Evolutionary conservation across 2,888 invertebrate genomes (phyloP).

Genomic region (Kuschelorhynchus macadamiae): DNA sequence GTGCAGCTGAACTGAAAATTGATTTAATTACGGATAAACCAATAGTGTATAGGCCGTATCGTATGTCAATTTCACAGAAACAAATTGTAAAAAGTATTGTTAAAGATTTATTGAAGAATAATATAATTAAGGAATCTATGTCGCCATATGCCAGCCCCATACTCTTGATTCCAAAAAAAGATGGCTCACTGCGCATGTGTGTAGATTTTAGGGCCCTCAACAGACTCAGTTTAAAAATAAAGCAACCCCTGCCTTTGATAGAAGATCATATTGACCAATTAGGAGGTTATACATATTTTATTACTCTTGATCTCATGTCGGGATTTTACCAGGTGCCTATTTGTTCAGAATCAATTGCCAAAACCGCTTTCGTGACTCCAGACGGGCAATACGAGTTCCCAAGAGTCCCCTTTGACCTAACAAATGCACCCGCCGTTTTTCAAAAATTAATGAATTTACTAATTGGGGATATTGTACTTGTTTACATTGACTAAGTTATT

Average conservation of each 20-base stretch:
- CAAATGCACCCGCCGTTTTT: constrained; percentile 24
- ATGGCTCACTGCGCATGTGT: not conserved
- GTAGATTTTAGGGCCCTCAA: not conserved
- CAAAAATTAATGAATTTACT: constrained; percentile 37
- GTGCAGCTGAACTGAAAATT: not conserved
- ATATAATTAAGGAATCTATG: too few species aligned
- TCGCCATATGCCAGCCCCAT: too few species aligned
- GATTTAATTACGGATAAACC: constrained; percentile 7
- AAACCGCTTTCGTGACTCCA: constrained; percentile 60
- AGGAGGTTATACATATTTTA: constrained; percentile 50
- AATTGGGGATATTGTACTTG: constrained; percentile 30
- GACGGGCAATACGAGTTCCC: constrained; percentile 41
- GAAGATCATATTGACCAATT: constrained; percentile 50
- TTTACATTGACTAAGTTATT: too few species aligned
- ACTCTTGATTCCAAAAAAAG: not conserved
- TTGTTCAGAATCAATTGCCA: constrained; percentile 51
- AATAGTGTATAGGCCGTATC: constrained; percentile 2
- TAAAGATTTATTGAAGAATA: not conserved
- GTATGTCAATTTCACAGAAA: not conserved
- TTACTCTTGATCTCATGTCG: constrained; percentile 53
- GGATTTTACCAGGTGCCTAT: constrained; percentile 60
- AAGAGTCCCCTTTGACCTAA: constrained; percentile 31
- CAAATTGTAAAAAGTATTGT: not conserved
- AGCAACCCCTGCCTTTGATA: constrained; percentile 40
- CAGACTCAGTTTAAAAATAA: constrained; percentile 20